Base-by-base conservation (phyloP, 92 coral and sea anemone genomes). In the Siderastrea radians region DNA sequence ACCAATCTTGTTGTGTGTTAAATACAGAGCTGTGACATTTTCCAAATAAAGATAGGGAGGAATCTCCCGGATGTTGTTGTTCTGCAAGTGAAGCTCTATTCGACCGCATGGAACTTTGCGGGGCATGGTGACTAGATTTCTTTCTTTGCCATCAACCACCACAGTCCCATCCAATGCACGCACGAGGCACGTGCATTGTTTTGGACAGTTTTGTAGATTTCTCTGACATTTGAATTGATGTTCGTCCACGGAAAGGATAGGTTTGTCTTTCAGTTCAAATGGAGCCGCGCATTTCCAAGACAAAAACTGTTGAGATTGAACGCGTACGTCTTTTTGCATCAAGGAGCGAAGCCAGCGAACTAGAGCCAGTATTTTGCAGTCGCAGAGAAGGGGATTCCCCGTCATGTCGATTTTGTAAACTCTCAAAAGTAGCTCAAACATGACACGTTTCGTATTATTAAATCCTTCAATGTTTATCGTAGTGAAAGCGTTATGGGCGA, bases 231-330 rank as follows among this genome's bases (percentile, higher is more conserved):
- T 47, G 19, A 93, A 83, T 10, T 82, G 57, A 7, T 87, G 73
- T 57, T 88, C 84, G 6, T 74, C 58, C 6, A 94, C 71, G 6
- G 84, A 38, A 49, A 91, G 54, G 3, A 91, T 54, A 5, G 74
- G 64, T 49, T 62, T 68, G 6, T 90, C 94, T 46, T 82, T 77
- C 15, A 95, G 71, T 11, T 84, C 64, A 4, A 1, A 1, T 9
- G 94, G 94, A 45, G 71, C 61, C 47, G 89, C 73, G 59, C 98
- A 95, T 54, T 87, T 72, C 96, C 98, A 95, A 14, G 93, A 83
- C 44, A 88, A 17, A 83, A 93, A 93, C 2, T 80, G 93, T 7
- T 17, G 38, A 3, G 49, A 10, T 52, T 13, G 43, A 15, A 93
- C 60, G 49, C 74, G 52, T 8, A 72, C 44, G 57, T 80, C 49